Conservation (phyloP, 2,113 vertebrate genomes). For the Podarcis cretensis region DNA sequence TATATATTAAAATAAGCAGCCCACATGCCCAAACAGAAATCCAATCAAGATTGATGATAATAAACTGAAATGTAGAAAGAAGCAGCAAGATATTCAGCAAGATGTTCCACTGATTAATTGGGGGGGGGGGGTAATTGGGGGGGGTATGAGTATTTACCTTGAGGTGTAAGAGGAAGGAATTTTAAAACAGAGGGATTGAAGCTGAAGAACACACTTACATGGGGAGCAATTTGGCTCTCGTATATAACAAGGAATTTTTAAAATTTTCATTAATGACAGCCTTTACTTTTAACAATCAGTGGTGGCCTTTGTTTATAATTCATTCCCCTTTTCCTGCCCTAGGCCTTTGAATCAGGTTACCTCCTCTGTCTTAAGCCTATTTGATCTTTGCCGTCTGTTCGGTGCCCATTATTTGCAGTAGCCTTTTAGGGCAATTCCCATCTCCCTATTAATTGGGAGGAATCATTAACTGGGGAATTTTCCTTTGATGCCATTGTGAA, state of each 20-base stretch:
- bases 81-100: too few relatives aligned
- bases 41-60: too few relatives aligned
- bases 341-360: not conserved
- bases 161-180: not conserved
- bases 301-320: not conserved
- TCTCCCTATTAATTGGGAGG: constrained; percentile 35
- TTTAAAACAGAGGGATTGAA: not conserved
- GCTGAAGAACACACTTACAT: too few relatives aligned
- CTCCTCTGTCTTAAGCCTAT: not conserved
- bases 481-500: constrained; percentile 45
- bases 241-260: not conserved
- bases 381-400: not conserved
- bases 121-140: too few relatives aligned
- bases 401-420: not conserved
- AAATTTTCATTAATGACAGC: not conserved
- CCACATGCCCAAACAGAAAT: too few relatives aligned
- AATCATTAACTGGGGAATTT: constrained; percentile 44
- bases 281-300: not conserved
- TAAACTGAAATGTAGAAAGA: too few relatives aligned
- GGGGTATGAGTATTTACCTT: too few relatives aligned
- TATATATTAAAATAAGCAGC: too few relatives aligned
- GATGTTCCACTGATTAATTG: too few relatives aligned
- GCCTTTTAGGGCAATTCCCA: constrained; percentile 1
- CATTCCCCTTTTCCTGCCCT: not conserved
- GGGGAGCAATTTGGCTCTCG: not conserved